Conservation (phyloP, 2,888 invertebrate genomes). For the Lasioglossum vierecki region DNA sequence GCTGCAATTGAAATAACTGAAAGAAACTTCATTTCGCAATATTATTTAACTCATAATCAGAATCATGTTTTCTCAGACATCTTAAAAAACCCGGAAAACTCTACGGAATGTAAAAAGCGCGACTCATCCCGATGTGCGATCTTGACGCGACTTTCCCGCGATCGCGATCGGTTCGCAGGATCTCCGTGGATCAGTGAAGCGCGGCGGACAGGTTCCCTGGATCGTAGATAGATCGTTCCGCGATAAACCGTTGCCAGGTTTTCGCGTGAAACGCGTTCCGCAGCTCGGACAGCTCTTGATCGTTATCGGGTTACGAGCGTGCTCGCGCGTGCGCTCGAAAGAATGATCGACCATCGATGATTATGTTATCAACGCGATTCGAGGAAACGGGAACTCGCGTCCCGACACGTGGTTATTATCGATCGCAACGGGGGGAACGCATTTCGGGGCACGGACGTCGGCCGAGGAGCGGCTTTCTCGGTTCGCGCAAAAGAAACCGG, state of each 20-base stretch:
- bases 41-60: neutral
- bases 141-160: neutral
- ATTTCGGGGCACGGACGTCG: neutral
- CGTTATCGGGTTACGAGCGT: conserved; percentile 27
- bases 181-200: conserved; percentile 32
- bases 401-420: conserved; percentile 11
- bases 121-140: too few species aligned
- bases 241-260: conserved; percentile 43
- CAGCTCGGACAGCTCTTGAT: conserved; percentile 27
- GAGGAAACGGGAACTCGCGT: conserved; percentile 26
- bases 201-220: conserved; percentile 29
- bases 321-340: neutral
- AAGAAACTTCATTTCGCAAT: neutral
- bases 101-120: too few species aligned
- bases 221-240: conserved; percentile 37
- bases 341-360: conserved; percentile 47
- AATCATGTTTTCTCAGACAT: too few species aligned
- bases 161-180: neutral
- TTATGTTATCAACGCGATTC: conserved; percentile 50
- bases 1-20: too few species aligned
- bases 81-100: neutral
- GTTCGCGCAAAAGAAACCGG: conserved; percentile 12
- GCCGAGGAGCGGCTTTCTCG: conserved; percentile 1
- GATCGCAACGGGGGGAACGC: conserved; percentile 4
- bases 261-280: conserved; percentile 48